phyloP scores from a whole-genome alignment of 2,888 invertebrate genomes.

The Phoronis australis region DNA sequence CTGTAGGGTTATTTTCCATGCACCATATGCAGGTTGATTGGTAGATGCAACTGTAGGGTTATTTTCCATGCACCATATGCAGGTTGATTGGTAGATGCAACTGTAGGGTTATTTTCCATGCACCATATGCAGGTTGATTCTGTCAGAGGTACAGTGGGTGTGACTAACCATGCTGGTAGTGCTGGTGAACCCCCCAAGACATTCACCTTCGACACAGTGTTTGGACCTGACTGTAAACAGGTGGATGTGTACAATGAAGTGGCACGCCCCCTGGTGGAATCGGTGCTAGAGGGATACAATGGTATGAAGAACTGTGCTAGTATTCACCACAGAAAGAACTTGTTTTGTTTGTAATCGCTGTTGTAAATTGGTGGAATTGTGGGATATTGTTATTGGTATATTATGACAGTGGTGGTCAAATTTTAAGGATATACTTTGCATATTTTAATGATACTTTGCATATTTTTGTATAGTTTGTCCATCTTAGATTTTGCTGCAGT shows the following conservation, averaged over 20 bases:
- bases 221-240: conserved; percentile 76
- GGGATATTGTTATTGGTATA: neutral
- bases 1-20: too few relatives aligned
- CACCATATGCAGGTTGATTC: conserved; percentile 53
- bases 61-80: too few relatives aligned
- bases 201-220: conserved; percentile 93
- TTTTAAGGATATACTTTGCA: neutral
- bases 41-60: too few relatives aligned
- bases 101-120: too few relatives aligned
- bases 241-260: conserved; percentile 93
- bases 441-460: neutral
- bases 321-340: too few relatives aligned
- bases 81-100: too few relatives aligned
- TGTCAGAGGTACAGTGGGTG: conserved; percentile 71
- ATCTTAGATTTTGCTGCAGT: neutral
- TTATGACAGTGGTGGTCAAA: neutral
- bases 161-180: conserved; percentile 66
- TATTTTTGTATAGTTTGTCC: neutral
- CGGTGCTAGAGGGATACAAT: conserved; percentile 94
- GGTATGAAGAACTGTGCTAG: too few relatives aligned
- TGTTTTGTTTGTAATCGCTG: too few relatives aligned
- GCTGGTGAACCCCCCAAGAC: conserved; percentile 74
- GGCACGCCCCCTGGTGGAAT: conserved; percentile 93
- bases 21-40: too few relatives aligned
- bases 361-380: too few relatives aligned